Evolutionary conservation across 2,113 vertebrate genomes (phyloP).

Genomic region (Calypte anna): DNA sequence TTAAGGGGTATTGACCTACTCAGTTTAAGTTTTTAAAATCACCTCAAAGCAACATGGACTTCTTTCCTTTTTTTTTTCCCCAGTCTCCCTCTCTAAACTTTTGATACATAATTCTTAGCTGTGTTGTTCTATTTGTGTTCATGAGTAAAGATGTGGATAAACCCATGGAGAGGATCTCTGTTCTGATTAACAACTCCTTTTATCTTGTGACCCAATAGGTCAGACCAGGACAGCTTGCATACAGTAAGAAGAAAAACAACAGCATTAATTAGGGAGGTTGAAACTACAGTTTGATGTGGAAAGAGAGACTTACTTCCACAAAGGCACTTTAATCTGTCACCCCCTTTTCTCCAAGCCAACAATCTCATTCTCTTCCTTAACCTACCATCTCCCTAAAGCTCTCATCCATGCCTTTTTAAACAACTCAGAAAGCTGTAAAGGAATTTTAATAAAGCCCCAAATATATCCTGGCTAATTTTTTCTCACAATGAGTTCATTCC

Average conservation of each 20-base stretch:
- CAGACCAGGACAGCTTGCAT: not conserved
- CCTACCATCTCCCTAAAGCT: not conserved
- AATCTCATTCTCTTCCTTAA: not conserved
- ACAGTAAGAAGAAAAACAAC: conserved; percentile 36
- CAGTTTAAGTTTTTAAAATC: conserved; percentile 16
- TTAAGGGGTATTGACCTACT: conserved; percentile 44
- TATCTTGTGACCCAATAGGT: conserved; percentile 1
- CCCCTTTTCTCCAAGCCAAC: not conserved
- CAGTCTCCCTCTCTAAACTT: not conserved
- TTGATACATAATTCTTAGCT: conserved; percentile 1
- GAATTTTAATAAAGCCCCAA: conserved; percentile 8
- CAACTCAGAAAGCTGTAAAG: not conserved
- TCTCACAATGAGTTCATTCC: not conserved
- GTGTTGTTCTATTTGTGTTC: not conserved
- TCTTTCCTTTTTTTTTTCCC: not conserved
- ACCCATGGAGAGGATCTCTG: conserved; percentile 11
- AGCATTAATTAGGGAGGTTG: conserved; percentile 40
- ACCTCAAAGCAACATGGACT: not conserved
- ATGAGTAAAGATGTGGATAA: conserved; percentile 16
- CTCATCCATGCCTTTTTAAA: not conserved
- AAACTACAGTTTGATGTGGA: not conserved
- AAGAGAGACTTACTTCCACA: not conserved
- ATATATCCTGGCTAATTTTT: not conserved
- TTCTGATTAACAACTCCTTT: conserved; percentile 14
- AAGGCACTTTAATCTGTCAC: not conserved